Percentiles rank a stretch among this genome's conserved stretches.
phyloP scores from a whole-genome alignment of 2,797 vertebrate genomes.

The Paguma larvata region DNA sequence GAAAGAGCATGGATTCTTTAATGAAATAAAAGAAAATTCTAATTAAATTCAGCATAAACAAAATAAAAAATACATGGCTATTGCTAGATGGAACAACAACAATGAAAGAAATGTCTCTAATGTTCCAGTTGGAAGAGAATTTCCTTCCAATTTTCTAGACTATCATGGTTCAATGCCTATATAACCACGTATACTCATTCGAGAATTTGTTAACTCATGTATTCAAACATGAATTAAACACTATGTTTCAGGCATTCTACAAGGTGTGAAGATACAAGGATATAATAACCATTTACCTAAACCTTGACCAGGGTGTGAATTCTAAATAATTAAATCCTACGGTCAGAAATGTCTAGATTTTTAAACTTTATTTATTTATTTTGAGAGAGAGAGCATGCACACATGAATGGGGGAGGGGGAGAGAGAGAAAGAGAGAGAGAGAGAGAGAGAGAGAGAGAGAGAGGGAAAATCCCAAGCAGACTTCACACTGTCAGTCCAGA shows the following conservation, averaged over 20 bases:
- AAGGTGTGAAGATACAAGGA: neutral
- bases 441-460: too few species aligned
- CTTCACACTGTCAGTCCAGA: too few species aligned
- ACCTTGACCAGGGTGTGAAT: conserved; percentile 20
- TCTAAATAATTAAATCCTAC: conserved; percentile 9
- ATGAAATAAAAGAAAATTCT: neutral
- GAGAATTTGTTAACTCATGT: conserved; percentile 7
- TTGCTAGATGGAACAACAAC: neutral
- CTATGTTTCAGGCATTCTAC: neutral
- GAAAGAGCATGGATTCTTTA: neutral
- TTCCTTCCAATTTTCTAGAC: neutral
- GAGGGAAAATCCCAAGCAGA: too few species aligned
- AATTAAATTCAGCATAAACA: neutral
- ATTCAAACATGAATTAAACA: conserved; percentile 28
- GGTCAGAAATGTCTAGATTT: neutral
- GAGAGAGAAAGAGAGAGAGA: too few species aligned
- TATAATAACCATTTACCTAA: conserved; percentile 9
- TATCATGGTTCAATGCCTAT: neutral
- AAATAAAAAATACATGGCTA: conserved; percentile 8
- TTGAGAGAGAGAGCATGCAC: too few species aligned
- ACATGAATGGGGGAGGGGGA: too few species aligned
- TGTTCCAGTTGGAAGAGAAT: neutral
- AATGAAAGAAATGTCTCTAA: neutral
- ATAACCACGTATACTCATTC: neutral
- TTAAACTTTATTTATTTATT: neutral